These are phyloP conservation scores for Orbicella faveolata DNA, from an alignment of 64 coral and sea anemone species.

Conservation along the genomic window DNA sequence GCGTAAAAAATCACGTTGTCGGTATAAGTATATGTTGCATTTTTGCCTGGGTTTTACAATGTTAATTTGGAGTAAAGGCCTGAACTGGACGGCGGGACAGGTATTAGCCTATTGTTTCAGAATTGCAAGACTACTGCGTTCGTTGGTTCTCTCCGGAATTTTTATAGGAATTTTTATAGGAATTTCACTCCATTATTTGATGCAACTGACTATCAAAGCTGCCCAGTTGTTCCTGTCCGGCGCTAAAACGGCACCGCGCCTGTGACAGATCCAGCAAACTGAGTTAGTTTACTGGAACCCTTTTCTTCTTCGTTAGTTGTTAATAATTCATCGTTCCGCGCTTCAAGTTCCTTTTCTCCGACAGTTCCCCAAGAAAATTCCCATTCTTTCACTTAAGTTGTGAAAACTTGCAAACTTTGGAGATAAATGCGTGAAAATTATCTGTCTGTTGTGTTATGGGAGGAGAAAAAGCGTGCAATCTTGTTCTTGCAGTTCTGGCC, in stretches of 20 bases:
- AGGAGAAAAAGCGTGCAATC: too few species aligned
- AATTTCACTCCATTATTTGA: background rate
- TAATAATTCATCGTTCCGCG: slow-evolving; percentile 32
- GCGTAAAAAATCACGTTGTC: too few species aligned
- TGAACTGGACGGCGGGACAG: background rate
- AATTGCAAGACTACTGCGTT: slow-evolving; percentile 7
- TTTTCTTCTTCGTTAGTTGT: slow-evolving; percentile 6
- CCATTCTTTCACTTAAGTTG: background rate
- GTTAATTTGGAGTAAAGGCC: background rate
- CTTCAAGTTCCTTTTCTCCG: background rate
- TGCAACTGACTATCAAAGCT: background rate
- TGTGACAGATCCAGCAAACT: background rate
- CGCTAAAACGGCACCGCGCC: too few species aligned
- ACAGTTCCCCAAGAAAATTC: background rate
- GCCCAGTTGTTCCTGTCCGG: background rate
- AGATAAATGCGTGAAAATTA: background rate
- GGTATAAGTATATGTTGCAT: background rate
- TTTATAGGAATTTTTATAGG: background rate
- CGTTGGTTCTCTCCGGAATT: background rate
- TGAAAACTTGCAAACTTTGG: background rate
- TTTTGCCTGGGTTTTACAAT: background rate
- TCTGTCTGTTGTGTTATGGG: too few species aligned
- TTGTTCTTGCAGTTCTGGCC: too few species aligned
- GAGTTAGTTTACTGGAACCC: background rate
- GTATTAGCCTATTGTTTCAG: slow-evolving; percentile 24